Percentiles rank a stretch among this genome's conserved stretches.
Conservation (phyloP, 2,113 vertebrate species). For the Astur gentilis region DNA sequence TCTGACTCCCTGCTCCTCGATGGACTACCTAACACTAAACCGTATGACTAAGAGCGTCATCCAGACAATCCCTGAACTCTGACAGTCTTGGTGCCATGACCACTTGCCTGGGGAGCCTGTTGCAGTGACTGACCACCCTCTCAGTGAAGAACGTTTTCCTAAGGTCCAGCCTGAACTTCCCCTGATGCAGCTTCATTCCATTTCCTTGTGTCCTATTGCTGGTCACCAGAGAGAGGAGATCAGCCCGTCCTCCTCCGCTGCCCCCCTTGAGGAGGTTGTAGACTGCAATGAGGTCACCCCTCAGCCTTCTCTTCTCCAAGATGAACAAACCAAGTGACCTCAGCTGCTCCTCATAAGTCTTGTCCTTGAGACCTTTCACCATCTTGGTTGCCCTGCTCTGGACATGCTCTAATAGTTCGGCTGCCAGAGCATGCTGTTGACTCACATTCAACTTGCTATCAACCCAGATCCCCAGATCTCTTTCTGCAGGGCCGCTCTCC, state of each 20-base stretch:
- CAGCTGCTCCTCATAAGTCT: not conserved
- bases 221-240: not conserved
- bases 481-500: not conserved
- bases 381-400: not conserved
- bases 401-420: not conserved
- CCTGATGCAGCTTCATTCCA: not conserved
- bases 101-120: not conserved
- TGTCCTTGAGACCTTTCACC: not conserved
- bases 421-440: not conserved
- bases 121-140: not conserved
- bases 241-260: not conserved
- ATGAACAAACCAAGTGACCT: not conserved
- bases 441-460: not conserved
- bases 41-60: not conserved
- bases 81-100: not conserved
- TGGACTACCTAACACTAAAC: not conserved
- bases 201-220: accelerated
- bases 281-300: not conserved
- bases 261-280: not conserved
- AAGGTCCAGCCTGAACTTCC: not conserved
- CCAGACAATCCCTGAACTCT: not conserved
- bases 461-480: accelerated
- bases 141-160: not conserved
- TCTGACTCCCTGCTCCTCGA: not conserved
- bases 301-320: not conserved